Conservation (phyloP, 2,888 invertebrate species). For the Amphimallon solstitiale region DNA sequence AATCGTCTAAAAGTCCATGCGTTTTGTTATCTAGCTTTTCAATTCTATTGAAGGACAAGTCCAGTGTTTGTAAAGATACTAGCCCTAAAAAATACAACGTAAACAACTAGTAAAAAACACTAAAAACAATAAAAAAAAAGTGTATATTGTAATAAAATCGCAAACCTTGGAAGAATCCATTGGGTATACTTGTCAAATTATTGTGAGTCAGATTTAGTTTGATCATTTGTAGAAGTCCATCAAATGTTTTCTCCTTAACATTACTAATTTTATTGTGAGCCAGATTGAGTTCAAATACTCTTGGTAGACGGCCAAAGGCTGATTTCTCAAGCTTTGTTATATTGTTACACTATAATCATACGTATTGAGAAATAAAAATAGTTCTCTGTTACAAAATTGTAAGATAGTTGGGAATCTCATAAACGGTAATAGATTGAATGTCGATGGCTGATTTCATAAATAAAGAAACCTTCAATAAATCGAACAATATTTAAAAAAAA, state of each 20-base stretch:
- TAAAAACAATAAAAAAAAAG: too few relatives aligned
- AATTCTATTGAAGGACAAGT: conserved; percentile 80
- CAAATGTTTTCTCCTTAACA: conserved; percentile 78
- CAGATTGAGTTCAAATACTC: conserved; percentile 83
- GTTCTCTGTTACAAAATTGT: too few relatives aligned
- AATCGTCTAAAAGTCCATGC: conserved; percentile 84
- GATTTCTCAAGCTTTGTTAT: conserved; percentile 75
- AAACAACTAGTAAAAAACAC: too few relatives aligned
- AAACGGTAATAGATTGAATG: too few relatives aligned
- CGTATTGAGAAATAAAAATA: too few relatives aligned
- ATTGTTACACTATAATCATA: conserved; percentile 73
- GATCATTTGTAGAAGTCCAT: conserved; percentile 83
- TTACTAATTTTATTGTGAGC: conserved; percentile 76
- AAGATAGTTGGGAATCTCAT: too few relatives aligned
- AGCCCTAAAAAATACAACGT: too few relatives aligned
- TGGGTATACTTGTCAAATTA: conserved; percentile 73
- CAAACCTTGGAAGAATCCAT: conserved; percentile 78
- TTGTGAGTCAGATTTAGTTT: conserved; percentile 81
- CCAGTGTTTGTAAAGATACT: conserved; percentile 81
- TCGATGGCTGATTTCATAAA: too few relatives aligned
- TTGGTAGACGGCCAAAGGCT: conserved; percentile 87
- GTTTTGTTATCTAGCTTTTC: conserved; percentile 89
- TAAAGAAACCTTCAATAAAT: too few relatives aligned
- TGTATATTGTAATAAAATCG: conserved; percentile 17
- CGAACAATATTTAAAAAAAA: too few relatives aligned